Conservation (phyloP, 2,888 invertebrate genomes). For the Sepiola atlantica region DNA sequence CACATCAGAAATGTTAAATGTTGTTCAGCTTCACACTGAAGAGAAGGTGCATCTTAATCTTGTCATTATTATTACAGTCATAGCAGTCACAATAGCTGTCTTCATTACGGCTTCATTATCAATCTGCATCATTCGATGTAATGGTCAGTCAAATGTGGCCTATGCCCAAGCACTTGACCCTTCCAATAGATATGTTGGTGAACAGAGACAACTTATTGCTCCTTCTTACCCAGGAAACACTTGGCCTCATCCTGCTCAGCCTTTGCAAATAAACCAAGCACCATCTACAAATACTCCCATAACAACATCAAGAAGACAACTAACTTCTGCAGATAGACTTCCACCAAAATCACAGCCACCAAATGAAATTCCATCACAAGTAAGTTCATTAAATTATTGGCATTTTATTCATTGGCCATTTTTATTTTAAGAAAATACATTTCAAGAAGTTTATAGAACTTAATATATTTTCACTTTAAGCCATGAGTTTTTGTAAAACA, state of each 20-base stretch:
- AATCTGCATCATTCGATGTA: constrained; percentile 19
- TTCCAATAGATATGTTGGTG: background rate
- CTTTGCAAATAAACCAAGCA: background rate
- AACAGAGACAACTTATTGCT: background rate
- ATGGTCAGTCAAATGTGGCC: constrained; percentile 12
- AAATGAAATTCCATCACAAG: background rate
- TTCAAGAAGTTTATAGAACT: too few relatives aligned
- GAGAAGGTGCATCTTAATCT: constrained; percentile 12
- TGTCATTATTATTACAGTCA: constrained; percentile 1
- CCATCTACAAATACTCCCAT: background rate
- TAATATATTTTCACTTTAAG: too few relatives aligned
- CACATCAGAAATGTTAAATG: background rate
- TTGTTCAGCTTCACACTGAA: background rate
- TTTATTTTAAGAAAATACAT: too few relatives aligned
- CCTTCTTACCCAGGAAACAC: background rate
- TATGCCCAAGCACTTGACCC: background rate
- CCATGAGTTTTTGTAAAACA: too few relatives aligned
- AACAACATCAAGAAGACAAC: background rate
- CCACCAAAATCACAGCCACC: background rate
- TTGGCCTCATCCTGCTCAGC: background rate
- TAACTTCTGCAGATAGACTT: background rate
- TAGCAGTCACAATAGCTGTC: background rate
- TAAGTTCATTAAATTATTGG: background rate
- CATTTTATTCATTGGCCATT: too few relatives aligned
- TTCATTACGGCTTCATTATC: background rate